A percentile compares a stretch with the other conserved stretches of the same genome.
These are phyloP conservation scores for Protophormia terraenovae DNA, from an alignment of 2,888 invertebrate genomes.

Conservation along the genomic window DNA sequence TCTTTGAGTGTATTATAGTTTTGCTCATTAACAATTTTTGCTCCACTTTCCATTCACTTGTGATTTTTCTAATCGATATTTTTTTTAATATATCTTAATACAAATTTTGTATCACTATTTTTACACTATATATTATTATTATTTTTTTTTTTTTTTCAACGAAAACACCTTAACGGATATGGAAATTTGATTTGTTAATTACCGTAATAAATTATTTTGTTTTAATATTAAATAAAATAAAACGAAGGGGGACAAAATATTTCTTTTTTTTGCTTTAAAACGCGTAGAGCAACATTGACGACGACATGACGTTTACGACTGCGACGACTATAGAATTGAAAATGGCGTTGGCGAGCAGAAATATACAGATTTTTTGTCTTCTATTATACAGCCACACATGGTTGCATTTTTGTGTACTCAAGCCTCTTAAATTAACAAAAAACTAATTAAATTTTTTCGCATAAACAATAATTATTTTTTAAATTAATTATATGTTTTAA, in stretches of 20 bases:
- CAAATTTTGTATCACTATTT: constrained; percentile 3
- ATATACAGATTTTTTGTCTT: constrained; percentile 68
- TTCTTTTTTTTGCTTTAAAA: constrained; percentile 53
- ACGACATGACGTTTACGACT: constrained; percentile 76
- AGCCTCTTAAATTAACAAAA: background rate
- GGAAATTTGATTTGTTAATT: constrained; percentile 31
- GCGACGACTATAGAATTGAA: constrained; percentile 73
- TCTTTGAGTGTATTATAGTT: constrained; percentile 54
- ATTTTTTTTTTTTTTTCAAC: background rate
- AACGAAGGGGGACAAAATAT: constrained; percentile 67
- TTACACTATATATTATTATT: constrained; percentile 13
- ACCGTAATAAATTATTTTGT: constrained; percentile 60
- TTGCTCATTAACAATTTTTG: constrained; percentile 68
- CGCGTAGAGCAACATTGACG: constrained; percentile 74
- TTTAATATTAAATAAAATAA: constrained; percentile 53
- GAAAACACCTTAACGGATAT: constrained; percentile 7
- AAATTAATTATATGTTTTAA: too few species aligned
- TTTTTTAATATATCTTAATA: constrained; percentile 49
- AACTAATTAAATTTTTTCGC: background rate
- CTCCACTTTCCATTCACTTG: constrained; percentile 71
- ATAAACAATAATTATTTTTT: too few species aligned
- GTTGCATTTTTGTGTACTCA: constrained; percentile 58
- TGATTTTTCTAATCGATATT: constrained; percentile 70
- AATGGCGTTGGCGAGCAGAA: constrained; percentile 74
- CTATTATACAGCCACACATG: constrained; percentile 57